phyloP scores from a whole-genome alignment of 1,140 invertebrate genomes.

The Zaprionus ornatus region DNA sequence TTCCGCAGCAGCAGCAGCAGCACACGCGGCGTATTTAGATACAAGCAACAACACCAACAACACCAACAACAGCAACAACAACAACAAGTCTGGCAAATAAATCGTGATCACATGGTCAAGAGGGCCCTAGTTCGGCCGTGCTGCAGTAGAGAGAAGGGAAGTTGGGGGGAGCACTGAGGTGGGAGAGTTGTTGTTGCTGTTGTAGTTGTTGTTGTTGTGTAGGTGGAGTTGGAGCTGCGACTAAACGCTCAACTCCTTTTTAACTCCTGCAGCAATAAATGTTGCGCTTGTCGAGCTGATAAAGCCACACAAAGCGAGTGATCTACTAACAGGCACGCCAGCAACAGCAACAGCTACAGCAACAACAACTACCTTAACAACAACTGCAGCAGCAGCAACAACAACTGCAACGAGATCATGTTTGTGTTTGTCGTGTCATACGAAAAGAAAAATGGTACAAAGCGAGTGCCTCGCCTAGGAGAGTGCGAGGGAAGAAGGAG shows the following conservation, averaged over 20 bases:
- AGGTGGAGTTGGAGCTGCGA: slow-evolving; percentile 57
- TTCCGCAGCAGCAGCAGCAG: slow-evolving; percentile 61
- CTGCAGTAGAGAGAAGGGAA: background rate
- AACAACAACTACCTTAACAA: slow-evolving; percentile 26
- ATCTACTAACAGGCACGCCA: slow-evolving; percentile 81
- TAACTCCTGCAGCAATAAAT: slow-evolving; percentile 81
- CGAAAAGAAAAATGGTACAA: slow-evolving; percentile 76
- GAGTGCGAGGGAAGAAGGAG: background rate
- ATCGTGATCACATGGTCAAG: slow-evolving; percentile 84
- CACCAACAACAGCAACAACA: slow-evolving; percentile 45
- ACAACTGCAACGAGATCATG: slow-evolving; percentile 75
- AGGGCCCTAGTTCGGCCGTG: slow-evolving; percentile 42
- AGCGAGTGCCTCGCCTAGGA: slow-evolving; percentile 39
- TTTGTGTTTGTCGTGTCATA: slow-evolving; percentile 83
- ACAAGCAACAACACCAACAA: slow-evolving; percentile 52
- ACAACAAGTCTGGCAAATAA: slow-evolving; percentile 72
- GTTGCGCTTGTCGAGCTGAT: slow-evolving; percentile 79
- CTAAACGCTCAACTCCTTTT: slow-evolving; percentile 70
- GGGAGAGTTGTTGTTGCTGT: background rate
- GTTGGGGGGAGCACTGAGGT: slow-evolving; percentile 17
- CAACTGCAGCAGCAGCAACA: slow-evolving; percentile 43
- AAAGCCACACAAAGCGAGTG: slow-evolving; percentile 82
- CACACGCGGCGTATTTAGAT: slow-evolving; percentile 71
- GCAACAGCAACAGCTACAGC: slow-evolving; percentile 58
- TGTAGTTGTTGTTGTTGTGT: slow-evolving; percentile 30